Evolutionary conservation across 1,140 invertebrate species (phyloP), one percentile per base, ranked within the genome.

Genomic region (Uloborus diversus): DNA sequence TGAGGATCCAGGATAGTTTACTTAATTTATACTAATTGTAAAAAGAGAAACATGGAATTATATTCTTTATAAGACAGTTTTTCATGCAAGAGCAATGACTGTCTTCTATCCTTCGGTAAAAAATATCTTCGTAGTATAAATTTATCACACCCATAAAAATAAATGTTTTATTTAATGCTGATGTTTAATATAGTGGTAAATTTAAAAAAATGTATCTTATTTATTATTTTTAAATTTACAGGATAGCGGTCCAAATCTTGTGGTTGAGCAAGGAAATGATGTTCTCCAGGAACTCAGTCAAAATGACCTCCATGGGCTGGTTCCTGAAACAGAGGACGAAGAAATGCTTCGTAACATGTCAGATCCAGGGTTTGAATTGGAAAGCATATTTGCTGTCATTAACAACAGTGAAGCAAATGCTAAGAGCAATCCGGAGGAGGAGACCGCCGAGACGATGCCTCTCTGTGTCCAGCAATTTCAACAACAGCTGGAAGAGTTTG

Each of bases 301-400:
- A 84, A 80, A 70, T 65, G 79, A 80, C 33, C 68, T 80, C 5
- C 90, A 89, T 66, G 91, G 89, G 81, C 88, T 92, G 79, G 90
- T 91, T 28, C 88, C 89, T 3, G 88, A 90, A 3, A 88, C 89
- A 4, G 88, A 90, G 4, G 89, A 91, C 17, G 91, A 92, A 71
- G 92, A 92, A 82, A 90, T 93, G 65, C 90, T 93, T 69, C 91
- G 92, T 82, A 91, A 92, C 82, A 86, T 93, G 13, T 90, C 89
- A 3, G 91, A 92, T 78, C 90, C 91, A 3, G 90, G 89, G 4
- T 92, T 92, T 83, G 88, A 88, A 81, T 82, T 89, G 32, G 88
- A 89, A 35, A 85, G 87, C 73, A 88, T 89, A 59, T 86, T 88
- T 30, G 85, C 85, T 56, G 88, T 79, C 35, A 79, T 79, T 20